phyloP scores from a whole-genome alignment of 2,797 vertebrate genomes.

The Pseudochirops cupreus region DNA sequence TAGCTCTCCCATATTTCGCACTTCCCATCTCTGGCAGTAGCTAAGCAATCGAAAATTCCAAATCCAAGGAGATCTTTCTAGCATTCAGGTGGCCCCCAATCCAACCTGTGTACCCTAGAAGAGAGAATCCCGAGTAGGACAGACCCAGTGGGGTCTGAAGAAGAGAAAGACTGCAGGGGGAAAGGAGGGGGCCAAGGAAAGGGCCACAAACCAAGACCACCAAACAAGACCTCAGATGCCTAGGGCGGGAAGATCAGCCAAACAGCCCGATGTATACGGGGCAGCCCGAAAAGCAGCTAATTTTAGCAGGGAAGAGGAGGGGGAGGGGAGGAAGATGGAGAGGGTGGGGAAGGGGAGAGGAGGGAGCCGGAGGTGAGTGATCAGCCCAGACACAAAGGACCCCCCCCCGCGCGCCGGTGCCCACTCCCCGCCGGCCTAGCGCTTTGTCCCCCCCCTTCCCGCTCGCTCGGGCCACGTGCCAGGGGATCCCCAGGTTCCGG shows the following conservation, averaged over 20 bases:
- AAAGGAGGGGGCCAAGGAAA: neutral
- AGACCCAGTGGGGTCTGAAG: no score
- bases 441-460: neutral
- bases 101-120: neutral
- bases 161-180: neutral
- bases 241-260: no score
- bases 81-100: neutral
- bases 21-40: neutral
- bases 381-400: slow-evolving; percentile 49
- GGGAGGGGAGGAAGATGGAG: neutral
- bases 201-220: neutral
- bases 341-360: slow-evolving; percentile 25
- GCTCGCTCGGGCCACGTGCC: neutral
- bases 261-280: neutral
- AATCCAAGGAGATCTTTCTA: neutral
- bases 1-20: no score
- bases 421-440: fast-evolving
- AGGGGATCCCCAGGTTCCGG: neutral
- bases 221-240: slow-evolving; percentile 2
- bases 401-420: neutral
- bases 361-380: neutral
- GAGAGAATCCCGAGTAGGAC: neutral
- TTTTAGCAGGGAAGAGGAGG: neutral
- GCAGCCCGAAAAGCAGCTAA: neutral
- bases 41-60: neutral